phyloP scores from a whole-genome alignment of 2,113 vertebrate species.

The Amblyopsis rosae region DNA sequence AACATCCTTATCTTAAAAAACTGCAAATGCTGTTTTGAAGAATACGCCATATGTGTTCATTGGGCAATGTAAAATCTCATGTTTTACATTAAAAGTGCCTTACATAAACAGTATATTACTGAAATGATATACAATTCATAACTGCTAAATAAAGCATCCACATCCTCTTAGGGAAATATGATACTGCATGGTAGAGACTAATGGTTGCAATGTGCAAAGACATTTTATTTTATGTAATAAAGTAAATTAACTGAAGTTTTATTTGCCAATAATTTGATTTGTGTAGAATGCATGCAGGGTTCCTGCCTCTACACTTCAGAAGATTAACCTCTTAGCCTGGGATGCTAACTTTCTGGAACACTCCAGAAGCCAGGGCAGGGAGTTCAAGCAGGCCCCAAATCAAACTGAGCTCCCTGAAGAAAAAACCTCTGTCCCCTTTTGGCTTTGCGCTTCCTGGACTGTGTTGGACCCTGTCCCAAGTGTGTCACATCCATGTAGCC shows the following conservation, averaged over 20 bases:
- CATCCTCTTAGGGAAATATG: conserved; percentile 4
- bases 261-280: neutral
- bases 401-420: conserved; percentile 41
- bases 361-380: conserved; percentile 32
- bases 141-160: conserved; percentile 1
- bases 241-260: too few relatives aligned
- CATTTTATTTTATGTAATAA: too few relatives aligned
- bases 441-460: conserved; percentile 62
- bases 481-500: conserved; percentile 49
- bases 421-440: conserved; percentile 36
- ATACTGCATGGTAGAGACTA: neutral
- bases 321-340: conserved; percentile 29
- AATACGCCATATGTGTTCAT: conserved; percentile 36
- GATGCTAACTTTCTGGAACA: conserved; percentile 46
- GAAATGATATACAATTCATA: conserved; percentile 34
- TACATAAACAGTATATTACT: too few relatives aligned
- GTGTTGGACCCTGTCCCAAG: conserved; percentile 42
- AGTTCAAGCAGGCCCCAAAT: conserved; percentile 54
- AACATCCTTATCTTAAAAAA: conserved; percentile 31
- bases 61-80: conserved; percentile 13
- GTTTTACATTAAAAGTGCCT: too few relatives aligned
- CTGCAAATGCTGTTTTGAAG: conserved; percentile 26
- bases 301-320: conserved; percentile 9
- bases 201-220: neutral
- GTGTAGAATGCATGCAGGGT: conserved; percentile 9